Evolutionary conservation across 2,113 vertebrate species (phyloP).

Genomic region (Poeciliopsis prolifica): DNA sequence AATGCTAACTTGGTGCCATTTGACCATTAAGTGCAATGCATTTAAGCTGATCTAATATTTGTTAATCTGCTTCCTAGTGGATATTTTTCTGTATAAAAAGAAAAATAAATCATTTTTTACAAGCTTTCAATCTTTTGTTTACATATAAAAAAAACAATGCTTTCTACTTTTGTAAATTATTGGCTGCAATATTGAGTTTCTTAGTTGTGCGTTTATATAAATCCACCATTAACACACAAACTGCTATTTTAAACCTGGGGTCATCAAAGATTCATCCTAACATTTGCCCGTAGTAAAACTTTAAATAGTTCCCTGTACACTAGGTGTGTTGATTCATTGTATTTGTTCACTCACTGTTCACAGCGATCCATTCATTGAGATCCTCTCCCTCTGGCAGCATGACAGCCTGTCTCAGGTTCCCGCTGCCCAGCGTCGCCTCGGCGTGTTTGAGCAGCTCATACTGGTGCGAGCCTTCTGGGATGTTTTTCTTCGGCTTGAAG

Average conservation of each 20-base stretch:
- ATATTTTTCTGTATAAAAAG: not conserved
- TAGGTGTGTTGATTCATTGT: not conserved
- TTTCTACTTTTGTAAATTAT: not conserved
- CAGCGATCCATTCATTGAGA: constrained; percentile 97
- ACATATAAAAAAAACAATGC: too few species aligned
- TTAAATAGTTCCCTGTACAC: not conserved
- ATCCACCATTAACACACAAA: not conserved
- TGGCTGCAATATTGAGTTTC: not conserved
- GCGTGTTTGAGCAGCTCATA: constrained; percentile 96
- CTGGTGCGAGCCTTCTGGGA: constrained; percentile 95
- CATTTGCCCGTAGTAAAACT: not conserved
- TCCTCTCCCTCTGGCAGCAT: constrained; percentile 96
- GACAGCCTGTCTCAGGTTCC: constrained; percentile 92
- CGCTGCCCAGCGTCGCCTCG: constrained; percentile 93
- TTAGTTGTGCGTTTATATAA: not conserved
- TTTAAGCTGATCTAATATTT: not conserved
- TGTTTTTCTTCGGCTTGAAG: constrained; percentile 97
- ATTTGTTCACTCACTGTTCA: constrained; percentile 88
- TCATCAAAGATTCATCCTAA: constrained; percentile 3
- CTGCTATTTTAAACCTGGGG: not conserved
- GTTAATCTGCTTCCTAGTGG: not conserved
- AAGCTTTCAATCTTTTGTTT: too few species aligned
- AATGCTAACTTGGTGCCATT: not conserved
- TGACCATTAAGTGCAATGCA: not conserved
- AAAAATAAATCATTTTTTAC: too few species aligned